These are phyloP conservation scores for Tetraodon nigroviridis DNA, from an alignment of 2,113 vertebrate species.

Conservation along the genomic window DNA sequence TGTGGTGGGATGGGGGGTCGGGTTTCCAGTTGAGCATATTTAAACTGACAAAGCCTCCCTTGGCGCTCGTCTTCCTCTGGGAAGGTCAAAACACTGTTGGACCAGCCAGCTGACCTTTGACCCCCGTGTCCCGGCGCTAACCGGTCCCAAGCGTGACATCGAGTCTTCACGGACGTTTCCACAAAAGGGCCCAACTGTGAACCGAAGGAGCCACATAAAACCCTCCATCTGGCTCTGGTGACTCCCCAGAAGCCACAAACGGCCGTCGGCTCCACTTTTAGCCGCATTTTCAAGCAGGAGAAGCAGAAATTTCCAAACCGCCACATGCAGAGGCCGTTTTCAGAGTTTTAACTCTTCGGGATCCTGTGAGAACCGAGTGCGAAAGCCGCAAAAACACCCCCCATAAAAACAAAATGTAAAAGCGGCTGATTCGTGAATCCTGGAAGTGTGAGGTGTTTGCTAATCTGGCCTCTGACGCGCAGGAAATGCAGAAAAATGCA, in stretches of 20 bases:
- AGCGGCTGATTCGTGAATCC: no score
- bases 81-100: constrained; percentile 15
- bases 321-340: constrained; percentile 5
- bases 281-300: no score
- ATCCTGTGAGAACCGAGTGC: constrained; percentile 6
- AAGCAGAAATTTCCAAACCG: not conserved
- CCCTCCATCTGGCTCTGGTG: no score
- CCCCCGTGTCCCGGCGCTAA: constrained; percentile 7
- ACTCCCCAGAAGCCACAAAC: no score
- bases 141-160: constrained; percentile 11
- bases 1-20: not conserved
- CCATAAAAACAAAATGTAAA: no score
- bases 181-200: no score
- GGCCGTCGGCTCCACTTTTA: no score
- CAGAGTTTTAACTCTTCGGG: not conserved
- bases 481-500: not conserved
- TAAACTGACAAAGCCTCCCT: constrained; percentile 28
- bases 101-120: constrained; percentile 27
- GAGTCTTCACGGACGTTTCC: constrained; percentile 2
- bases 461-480: no score
- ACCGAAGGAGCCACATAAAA: no score
- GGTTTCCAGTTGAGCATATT: constrained; percentile 20
- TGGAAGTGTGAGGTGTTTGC: no score
- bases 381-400: constrained; percentile 13
- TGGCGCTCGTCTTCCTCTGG: constrained; percentile 11